Percentiles rank a stretch among this genome's conserved stretches.
Evolutionary conservation across 2,113 vertebrate species (phyloP).

Genomic region (Malurus alboscapulatus): DNA sequence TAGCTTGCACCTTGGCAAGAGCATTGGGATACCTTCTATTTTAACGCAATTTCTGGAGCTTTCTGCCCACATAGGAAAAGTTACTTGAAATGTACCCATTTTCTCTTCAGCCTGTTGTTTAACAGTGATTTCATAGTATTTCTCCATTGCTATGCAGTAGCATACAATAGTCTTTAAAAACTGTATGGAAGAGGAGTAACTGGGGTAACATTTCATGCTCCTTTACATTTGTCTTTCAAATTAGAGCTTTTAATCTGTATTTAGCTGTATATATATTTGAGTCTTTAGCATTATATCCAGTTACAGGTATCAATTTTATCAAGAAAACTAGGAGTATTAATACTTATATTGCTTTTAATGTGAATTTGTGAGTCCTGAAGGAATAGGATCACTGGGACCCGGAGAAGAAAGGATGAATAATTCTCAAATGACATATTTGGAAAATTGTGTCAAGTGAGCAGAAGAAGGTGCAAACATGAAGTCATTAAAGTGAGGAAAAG

Average conservation of each 20-base stretch:
- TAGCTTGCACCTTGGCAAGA: background rate
- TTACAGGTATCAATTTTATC: background rate
- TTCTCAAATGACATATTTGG: background rate
- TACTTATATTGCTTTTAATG: background rate
- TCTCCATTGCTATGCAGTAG: background rate
- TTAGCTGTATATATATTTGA: background rate
- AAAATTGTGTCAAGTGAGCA: background rate
- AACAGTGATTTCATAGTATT: background rate
- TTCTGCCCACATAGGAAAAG: background rate
- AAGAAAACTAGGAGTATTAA: background rate
- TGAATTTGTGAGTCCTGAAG: background rate
- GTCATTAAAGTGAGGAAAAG: background rate
- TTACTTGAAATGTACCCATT: background rate
- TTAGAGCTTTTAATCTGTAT: background rate
- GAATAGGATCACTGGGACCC: background rate
- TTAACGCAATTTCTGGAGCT: background rate
- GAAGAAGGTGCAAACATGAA: background rate
- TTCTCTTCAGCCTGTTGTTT: background rate
- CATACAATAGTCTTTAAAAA: background rate
- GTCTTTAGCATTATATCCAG: background rate
- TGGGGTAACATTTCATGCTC: background rate
- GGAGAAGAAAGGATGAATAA: background rate
- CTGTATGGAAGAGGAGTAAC: background rate
- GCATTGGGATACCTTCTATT: background rate
- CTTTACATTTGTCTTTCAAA: background rate